A percentile compares a stretch with the other conserved stretches of the same genome.
Evolutionary conservation across 2,113 vertebrate species (phyloP).

Genomic region (Misgurnus mizolepis): DNA sequence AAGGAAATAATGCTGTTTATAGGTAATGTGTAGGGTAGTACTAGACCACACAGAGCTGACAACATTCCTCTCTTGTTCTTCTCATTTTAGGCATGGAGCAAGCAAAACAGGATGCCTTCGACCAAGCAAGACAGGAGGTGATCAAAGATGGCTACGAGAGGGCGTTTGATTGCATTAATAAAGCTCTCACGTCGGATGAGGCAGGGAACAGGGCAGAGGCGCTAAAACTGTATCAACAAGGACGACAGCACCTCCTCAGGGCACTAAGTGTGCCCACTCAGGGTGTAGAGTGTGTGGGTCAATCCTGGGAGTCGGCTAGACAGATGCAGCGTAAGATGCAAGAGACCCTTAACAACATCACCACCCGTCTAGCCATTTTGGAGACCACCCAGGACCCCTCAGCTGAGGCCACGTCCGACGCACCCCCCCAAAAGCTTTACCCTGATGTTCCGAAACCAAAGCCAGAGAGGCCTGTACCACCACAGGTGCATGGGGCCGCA

Average conservation of each 20-base stretch:
- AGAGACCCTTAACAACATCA: conserved; percentile 89
- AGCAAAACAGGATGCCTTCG: conserved; percentile 74
- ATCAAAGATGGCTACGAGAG: conserved; percentile 89
- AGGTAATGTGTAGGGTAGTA: no score
- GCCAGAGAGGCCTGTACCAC: conserved; percentile 65
- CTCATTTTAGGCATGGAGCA: conserved; percentile 79
- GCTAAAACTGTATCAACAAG: conserved; percentile 81
- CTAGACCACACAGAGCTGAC: neutral
- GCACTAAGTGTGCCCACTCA: conserved; percentile 77
- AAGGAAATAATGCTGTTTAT: no score
- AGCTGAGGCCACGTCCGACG: neutral
- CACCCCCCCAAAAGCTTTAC: conserved; percentile 67
- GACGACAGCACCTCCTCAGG: conserved; percentile 83
- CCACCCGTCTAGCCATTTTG: conserved; percentile 77
- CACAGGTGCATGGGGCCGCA: conserved; percentile 49
- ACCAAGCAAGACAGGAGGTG: conserved; percentile 81
- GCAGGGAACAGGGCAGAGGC: conserved; percentile 81
- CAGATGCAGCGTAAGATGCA: conserved; percentile 95
- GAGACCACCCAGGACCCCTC: conserved; percentile 70
- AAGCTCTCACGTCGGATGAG: conserved; percentile 86
- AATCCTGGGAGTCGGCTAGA: conserved; percentile 84
- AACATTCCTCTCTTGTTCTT: conserved; percentile 14
- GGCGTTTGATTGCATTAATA: conserved; percentile 87
- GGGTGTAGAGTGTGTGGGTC: conserved; percentile 74
- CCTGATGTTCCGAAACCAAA: conserved; percentile 78